Evolutionary conservation across 2,888 invertebrate genomes (phyloP).

Genomic region (Cactoblastis cactorum): DNA sequence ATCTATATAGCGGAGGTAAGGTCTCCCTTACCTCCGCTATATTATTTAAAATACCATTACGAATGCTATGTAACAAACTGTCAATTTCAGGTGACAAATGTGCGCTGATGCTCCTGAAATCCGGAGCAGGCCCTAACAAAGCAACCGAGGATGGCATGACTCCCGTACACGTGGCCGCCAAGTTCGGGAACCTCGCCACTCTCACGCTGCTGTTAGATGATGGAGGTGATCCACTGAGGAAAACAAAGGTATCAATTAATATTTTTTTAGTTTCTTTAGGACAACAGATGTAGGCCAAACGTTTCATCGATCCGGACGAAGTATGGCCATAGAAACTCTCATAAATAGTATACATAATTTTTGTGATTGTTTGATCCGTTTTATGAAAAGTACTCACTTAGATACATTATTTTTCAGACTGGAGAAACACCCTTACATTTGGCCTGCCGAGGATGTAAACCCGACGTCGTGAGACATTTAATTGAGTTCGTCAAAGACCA

Average conservation of each 20-base stretch:
- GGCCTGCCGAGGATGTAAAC: conserved; percentile 91
- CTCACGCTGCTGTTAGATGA: conserved; percentile 93
- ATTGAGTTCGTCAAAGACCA: conserved; percentile 89
- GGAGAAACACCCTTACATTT: conserved; percentile 98
- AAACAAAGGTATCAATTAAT: conserved; percentile 87
- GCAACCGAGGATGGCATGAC: conserved; percentile 98
- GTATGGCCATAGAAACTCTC: too few species aligned
- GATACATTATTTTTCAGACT: conserved; percentile 73
- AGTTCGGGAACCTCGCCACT: conserved; percentile 93
- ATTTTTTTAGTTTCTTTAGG: background rate
- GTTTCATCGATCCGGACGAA: too few species aligned
- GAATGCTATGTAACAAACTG: background rate
- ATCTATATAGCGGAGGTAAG: too few species aligned
- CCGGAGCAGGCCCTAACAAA: conserved; percentile 97
- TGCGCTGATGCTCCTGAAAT: conserved; percentile 97
- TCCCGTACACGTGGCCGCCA: conserved; percentile 97
- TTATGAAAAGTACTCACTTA: background rate
- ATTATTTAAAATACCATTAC: background rate
- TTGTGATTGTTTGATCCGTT: background rate
- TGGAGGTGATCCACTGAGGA: conserved; percentile 94
- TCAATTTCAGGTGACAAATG: conserved; percentile 79
- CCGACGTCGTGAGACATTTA: conserved; percentile 91
- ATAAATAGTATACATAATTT: too few species aligned
- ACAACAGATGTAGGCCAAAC: too few species aligned
- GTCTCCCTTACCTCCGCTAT: background rate